Percentiles rank a stretch among this genome's conserved stretches.
phyloP scores from a whole-genome alignment of 2,113 vertebrate genomes.

The Drymodes brunneopygia region DNA sequence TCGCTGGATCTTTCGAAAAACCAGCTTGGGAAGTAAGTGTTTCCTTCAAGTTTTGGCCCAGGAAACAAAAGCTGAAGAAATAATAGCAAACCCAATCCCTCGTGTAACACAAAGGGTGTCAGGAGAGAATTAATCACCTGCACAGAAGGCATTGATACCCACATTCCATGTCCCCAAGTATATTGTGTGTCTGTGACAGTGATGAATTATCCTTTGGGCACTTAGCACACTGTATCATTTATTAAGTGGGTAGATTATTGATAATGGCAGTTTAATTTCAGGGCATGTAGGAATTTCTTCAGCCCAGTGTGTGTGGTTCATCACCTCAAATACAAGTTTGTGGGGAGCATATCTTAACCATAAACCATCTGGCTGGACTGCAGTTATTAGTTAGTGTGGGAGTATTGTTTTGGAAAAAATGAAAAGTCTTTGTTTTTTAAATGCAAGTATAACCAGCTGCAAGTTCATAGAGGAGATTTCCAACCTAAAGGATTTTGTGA shows the following conservation, averaged over 20 bases:
- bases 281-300: not conserved
- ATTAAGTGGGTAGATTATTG: conserved; percentile 28
- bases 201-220: conserved; percentile 30
- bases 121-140: conserved; percentile 52
- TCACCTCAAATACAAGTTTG: not conserved
- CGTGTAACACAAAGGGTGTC: not conserved
- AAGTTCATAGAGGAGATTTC: not conserved
- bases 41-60: not conserved
- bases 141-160: conserved; percentile 18
- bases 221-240: conserved; percentile 12
- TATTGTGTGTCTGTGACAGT: conserved; percentile 50
- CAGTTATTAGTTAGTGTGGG: not conserved
- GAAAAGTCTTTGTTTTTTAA: conserved; percentile 20
- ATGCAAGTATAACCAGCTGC: conserved; percentile 31
- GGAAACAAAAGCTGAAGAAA: conserved; percentile 27
- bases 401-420: conserved; percentile 44
- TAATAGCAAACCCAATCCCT: not conserved
- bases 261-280: conserved; percentile 42
- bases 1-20: conserved; percentile 93
- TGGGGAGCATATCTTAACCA: not conserved
- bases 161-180: not conserved
- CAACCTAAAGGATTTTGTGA: not conserved
- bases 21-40: conserved; percentile 89
- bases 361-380: not conserved
- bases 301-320: not conserved